phyloP scores from a whole-genome alignment of 2,888 invertebrate species.

The Crossocerus cetratus region DNA sequence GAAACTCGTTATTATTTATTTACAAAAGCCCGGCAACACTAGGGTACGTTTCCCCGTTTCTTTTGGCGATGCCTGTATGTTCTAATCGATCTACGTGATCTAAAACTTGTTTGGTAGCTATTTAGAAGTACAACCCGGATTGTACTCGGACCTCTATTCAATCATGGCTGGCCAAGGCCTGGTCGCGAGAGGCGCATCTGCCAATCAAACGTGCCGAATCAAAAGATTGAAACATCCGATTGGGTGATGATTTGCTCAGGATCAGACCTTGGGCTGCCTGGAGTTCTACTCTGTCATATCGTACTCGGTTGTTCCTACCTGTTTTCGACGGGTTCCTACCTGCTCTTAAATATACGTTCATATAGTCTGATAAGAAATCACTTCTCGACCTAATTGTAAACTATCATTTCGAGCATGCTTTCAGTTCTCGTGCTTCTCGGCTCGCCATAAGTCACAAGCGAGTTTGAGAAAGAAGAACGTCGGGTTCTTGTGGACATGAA shows the following conservation, averaged over 20 bases:
- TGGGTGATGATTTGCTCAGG: background rate
- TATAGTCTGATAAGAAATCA: background rate
- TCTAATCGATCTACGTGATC: constrained; percentile 68
- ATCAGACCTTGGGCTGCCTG: too few species aligned
- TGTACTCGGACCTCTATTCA: background rate
- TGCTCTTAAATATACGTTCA: background rate
- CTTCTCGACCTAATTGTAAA: constrained; percentile 9
- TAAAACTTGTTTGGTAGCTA: constrained; percentile 51
- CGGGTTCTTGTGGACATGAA: too few species aligned
- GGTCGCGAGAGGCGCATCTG: too few species aligned
- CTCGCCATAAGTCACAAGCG: constrained; percentile 11
- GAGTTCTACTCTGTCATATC: too few species aligned
- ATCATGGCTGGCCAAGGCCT: background rate
- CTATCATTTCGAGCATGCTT: constrained; percentile 24
- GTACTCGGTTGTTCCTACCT: too few species aligned
- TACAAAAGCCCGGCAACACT: background rate
- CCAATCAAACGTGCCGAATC: too few species aligned
- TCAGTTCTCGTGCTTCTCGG: constrained; percentile 27
- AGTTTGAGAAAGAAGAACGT: too few species aligned
- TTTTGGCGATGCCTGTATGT: constrained; percentile 66
- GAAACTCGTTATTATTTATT: background rate
- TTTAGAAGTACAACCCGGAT: constrained; percentile 11
- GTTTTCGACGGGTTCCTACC: background rate
- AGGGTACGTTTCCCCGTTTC: constrained; percentile 44
- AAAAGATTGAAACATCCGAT: background rate